These are phyloP conservation scores for Noctilio leporinus DNA, from an alignment of 2,113 vertebrate species.

Conservation along the genomic window DNA sequence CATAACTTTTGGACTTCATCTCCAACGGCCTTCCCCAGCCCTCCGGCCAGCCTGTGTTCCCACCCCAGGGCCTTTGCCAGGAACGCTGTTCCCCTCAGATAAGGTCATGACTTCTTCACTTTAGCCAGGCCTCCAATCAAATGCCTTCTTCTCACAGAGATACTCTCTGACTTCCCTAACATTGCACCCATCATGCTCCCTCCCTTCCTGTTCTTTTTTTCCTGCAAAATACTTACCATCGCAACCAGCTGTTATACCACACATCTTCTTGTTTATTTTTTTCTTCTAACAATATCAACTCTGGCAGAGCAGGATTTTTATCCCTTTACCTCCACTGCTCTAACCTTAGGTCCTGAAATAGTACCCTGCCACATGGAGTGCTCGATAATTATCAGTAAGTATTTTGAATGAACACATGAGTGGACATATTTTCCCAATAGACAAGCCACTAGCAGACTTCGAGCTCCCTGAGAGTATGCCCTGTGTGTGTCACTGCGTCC, in stretches of 20 bases:
- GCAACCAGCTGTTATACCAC: not conserved
- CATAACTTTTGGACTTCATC: not conserved
- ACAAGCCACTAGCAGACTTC: not conserved
- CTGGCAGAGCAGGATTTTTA: not conserved
- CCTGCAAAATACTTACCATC: not conserved
- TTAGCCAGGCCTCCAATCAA: not conserved
- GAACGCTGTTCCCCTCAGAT: not conserved
- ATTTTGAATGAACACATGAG: not conserved
- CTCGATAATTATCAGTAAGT: not conserved
- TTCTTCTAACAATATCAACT: not conserved
- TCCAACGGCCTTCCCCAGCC: not conserved
- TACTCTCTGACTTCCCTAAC: not conserved
- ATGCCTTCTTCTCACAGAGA: not conserved
- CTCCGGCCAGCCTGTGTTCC: not conserved
- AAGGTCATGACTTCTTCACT: not conserved
- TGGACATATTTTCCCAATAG: not conserved
- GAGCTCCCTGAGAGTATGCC: not conserved
- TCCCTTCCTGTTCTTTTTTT: not conserved
- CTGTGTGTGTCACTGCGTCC: not conserved
- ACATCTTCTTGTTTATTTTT: not conserved
- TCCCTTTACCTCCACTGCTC: accelerated
- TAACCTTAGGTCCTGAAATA: not conserved
- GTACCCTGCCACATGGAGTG: not conserved
- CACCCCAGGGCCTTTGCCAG: not conserved
- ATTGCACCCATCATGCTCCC: not conserved